phyloP scores from a whole-genome alignment of 2,113 vertebrate species.

The Natator depressus region DNA sequence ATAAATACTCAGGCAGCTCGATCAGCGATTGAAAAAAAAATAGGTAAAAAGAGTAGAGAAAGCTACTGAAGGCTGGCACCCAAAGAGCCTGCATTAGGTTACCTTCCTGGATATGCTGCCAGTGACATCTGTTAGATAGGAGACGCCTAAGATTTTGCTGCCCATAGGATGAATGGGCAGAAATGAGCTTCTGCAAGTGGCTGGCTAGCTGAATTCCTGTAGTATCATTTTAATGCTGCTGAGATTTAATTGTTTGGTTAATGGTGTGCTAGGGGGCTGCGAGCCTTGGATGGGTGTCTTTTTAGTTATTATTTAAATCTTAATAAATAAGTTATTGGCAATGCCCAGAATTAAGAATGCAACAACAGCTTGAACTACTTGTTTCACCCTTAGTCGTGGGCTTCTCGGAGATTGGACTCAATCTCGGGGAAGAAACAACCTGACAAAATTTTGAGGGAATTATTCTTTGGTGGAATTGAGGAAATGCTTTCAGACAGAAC shows the following conservation, averaged over 20 bases:
- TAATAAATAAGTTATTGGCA: neutral
- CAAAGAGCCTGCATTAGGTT: neutral
- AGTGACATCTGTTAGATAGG: neutral
- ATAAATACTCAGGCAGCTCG: neutral
- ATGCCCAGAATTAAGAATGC: neutral
- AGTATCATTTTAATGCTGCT: neutral
- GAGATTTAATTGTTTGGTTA: neutral
- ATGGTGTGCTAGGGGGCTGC: neutral
- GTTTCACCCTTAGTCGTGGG: neutral
- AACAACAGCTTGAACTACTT: neutral
- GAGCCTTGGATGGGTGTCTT: neutral
- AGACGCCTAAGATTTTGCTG: neutral
- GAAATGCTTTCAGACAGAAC: neutral
- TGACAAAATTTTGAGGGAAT: neutral
- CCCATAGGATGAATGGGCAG: neutral
- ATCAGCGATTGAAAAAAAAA: neutral
- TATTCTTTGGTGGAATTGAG: neutral
- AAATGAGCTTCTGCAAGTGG: neutral
- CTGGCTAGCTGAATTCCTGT: neutral
- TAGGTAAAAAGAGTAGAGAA: neutral
- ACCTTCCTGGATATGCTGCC: neutral
- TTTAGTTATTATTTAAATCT: neutral
- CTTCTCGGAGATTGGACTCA: neutral
- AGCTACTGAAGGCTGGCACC: neutral
- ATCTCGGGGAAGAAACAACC: neutral